These are phyloP conservation scores for Gisinianus flammeolus DNA, from an alignment of 2,888 invertebrate species.

Conservation along the genomic window DNA sequence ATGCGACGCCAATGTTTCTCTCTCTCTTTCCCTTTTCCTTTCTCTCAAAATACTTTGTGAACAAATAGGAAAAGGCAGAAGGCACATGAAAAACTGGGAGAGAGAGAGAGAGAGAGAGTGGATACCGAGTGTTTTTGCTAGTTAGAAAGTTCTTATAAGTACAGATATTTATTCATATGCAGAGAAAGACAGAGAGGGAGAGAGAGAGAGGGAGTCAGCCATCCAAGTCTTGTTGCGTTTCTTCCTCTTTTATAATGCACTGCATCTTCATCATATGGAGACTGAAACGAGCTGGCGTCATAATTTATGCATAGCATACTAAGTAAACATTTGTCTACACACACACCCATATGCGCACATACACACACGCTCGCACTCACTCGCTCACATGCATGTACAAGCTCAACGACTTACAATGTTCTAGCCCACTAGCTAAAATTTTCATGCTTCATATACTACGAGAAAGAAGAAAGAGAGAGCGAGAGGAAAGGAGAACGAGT, in stretches of 20 bases:
- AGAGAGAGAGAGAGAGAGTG: conserved; percentile 1
- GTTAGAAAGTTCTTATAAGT: neutral
- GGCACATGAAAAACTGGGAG: neutral
- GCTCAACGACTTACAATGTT: too few relatives aligned
- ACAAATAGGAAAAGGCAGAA: neutral
- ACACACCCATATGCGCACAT: neutral
- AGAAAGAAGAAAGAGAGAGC: too few relatives aligned
- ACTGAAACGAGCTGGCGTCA: conserved; percentile 13
- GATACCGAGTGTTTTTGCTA: too few relatives aligned
- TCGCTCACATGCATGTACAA: too few relatives aligned
- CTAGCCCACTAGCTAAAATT: neutral
- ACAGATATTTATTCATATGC: neutral
- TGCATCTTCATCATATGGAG: conserved; percentile 19
- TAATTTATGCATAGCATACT: conserved; percentile 26
- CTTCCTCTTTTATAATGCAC: neutral
- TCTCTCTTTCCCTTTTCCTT: neutral
- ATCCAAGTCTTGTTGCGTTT: neutral
- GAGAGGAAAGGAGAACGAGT: too few relatives aligned
- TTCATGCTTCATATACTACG: neutral
- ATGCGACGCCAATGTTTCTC: too few relatives aligned
- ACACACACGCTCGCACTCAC: too few relatives aligned
- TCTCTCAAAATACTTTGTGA: neutral
- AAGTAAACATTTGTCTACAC: conserved; percentile 15
- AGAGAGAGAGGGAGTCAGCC: conserved; percentile 2
- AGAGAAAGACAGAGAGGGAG: neutral